Conservation (phyloP, 2,113 vertebrate species). For the Xiphorhynchus elegans region DNA sequence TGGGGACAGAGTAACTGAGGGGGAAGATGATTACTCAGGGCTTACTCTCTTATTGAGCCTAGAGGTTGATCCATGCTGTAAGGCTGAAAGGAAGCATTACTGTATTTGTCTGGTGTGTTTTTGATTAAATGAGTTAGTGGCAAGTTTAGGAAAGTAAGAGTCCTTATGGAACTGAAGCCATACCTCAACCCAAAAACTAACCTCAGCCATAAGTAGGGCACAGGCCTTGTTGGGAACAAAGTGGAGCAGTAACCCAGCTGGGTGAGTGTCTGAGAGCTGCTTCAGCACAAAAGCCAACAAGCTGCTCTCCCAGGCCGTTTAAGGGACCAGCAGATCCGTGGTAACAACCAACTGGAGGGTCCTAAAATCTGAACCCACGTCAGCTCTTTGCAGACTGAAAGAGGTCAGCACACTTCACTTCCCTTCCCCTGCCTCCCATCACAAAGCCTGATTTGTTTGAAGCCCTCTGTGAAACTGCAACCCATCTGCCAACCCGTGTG, state of each 20-base stretch:
- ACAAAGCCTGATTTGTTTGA: background rate
- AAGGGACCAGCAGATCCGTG: background rate
- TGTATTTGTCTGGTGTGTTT: background rate
- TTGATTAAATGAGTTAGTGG: background rate
- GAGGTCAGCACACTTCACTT: background rate
- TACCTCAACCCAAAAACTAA: background rate
- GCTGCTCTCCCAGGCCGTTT: background rate
- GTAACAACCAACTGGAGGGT: constrained; percentile 10
- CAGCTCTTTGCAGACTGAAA: background rate
- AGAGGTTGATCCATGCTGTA: background rate
- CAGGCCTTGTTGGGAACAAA: background rate
- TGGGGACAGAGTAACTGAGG: background rate
- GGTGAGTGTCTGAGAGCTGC: background rate
- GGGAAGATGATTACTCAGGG: background rate
- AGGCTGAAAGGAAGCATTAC: background rate
- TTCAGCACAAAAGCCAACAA: background rate
- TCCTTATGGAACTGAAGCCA: background rate
- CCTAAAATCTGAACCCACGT: background rate
- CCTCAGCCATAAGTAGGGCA: background rate
- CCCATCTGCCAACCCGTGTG: fast-evolving
- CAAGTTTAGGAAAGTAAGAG: background rate
- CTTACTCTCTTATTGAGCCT: background rate
- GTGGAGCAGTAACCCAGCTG: background rate
- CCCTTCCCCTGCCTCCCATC: background rate
- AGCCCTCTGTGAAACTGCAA: background rate